Base-by-base conservation (phyloP, 2,113 vertebrate species). In the Toxotes chatareus region DNA sequence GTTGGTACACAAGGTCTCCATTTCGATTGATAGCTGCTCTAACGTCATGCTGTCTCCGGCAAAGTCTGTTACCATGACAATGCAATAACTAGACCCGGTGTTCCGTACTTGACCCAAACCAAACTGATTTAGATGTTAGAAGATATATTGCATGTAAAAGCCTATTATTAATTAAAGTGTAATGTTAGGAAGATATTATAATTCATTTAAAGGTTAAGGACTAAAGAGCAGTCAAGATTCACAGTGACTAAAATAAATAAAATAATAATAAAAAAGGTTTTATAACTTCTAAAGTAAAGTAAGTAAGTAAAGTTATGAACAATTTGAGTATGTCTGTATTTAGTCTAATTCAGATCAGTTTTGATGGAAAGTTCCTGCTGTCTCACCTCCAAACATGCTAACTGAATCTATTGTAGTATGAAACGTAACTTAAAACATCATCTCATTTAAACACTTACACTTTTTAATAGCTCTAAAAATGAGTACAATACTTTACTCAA, bases 11-110 rank as follows among this genome's bases (percentile, higher is more conserved):
- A 1, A 3, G 13, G 51, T 64, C 19, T 59, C 9, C 34, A 19
- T 77, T 74, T 67, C 69, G 38, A 77, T 31, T 73, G 57, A 77
- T 31, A 53, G 51, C 74, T 55, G 14, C 65, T 73, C 10, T 62
- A 63, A 84, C 69, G 60, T 76, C 23, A 38, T 13, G 36, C 62
- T 64, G 56, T 88, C 67, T 64, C n/a, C 1, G 36, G 1, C 4
- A 71, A 42, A 14, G 34, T 80, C 31, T 49, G 73, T 89, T 86
- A 38, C 82, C 77, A 84, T 82, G 62, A 70, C 7, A 5, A 87
- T 60, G 55, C 51, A 79, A 65, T 66, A 73, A 73, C 53, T 31
- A 51, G 13, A 81, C 7, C 13, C 12, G 14, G 31, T 49, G 61
- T 62, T 76, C 32, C 46, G 23, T 7, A 21, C 16, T 42, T 75